Percentiles rank a stretch among this genome's conserved stretches.
phyloP scores from a whole-genome alignment of 2,113 vertebrate species.

The Calonectris borealis region DNA sequence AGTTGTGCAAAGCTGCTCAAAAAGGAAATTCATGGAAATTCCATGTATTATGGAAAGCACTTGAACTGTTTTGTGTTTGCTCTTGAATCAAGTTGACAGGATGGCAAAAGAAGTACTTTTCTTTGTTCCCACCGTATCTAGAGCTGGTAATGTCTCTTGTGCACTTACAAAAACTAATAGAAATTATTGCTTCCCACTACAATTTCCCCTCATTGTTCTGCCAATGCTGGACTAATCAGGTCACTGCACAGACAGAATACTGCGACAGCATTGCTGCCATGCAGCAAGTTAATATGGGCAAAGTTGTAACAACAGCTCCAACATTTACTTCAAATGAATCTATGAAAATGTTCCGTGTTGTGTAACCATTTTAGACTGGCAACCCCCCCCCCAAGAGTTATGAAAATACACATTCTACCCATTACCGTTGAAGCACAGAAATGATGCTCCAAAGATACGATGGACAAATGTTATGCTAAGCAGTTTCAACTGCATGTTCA shows the following conservation, averaged over 20 bases:
- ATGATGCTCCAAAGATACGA: background rate
- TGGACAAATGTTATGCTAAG: background rate
- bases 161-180: background rate
- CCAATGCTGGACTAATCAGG: background rate
- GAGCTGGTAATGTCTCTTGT: background rate
- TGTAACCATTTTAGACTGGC: background rate
- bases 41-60: background rate
- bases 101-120: background rate
- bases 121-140: background rate
- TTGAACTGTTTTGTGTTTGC: background rate
- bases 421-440: background rate
- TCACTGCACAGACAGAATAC: background rate
- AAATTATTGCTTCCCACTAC: background rate
- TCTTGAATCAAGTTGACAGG: background rate
- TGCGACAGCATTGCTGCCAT: background rate
- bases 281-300: background rate
- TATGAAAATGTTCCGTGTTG: background rate
- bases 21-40: background rate
- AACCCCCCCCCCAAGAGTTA: background rate
- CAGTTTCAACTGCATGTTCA: background rate
- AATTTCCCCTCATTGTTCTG: background rate
- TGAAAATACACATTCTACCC: background rate
- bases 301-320: background rate
- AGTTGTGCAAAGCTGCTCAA: background rate
- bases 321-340: background rate